Base-by-base conservation (phyloP, 2,888 invertebrate genomes). In the Aphrophora alni region DNA sequence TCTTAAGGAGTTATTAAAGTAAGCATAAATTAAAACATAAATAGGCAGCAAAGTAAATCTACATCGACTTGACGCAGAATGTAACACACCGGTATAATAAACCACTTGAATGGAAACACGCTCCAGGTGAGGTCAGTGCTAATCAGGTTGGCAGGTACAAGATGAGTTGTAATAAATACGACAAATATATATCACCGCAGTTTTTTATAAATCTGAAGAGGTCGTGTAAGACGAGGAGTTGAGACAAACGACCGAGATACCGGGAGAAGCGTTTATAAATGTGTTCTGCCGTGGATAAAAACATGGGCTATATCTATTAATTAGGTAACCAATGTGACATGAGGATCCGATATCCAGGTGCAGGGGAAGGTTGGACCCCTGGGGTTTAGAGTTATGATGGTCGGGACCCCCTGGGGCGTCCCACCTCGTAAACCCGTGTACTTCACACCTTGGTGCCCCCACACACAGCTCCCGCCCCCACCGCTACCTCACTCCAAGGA, bases 361-460 rank as follows among this genome's bases (percentile, higher is more conserved):
- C 59, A 59, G 21, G 59, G 44, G 44, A 44, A 44, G 44, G 44
- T 44, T 14, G 51, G 77, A 33, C 75, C 78, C 81, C 81, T 75
- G 38, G 70, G 27, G 81, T 75, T 25, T 59, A 44, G 51, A 70
- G 77, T 38, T 21, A 21, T 38, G 24, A 70, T 17, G 33, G 24
- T 38, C 71, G 12, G 38, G 68, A n/a, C 77, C 74, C 51, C 80
- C 80, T 73, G 77, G 68, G 59, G 80, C 68, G 80, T 59, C 75
- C 75, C 81, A 78, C 81, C 81, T 81, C 81, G 70, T 81, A 81
- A 81, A 81, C 78, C 75, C 81, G 71, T 81, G 81, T 81, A 74
- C 81, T 81, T 81, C 81, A 77, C 81, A 81, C 81, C 81, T 81
- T 68, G 71, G 59, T 68, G 51, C 73, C 78, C 78, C 78, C 78